Evolutionary conservation across 2,888 invertebrate genomes (phyloP), one percentile per base, ranked within the genome.

Genomic region (Latrodectus elegans): DNA sequence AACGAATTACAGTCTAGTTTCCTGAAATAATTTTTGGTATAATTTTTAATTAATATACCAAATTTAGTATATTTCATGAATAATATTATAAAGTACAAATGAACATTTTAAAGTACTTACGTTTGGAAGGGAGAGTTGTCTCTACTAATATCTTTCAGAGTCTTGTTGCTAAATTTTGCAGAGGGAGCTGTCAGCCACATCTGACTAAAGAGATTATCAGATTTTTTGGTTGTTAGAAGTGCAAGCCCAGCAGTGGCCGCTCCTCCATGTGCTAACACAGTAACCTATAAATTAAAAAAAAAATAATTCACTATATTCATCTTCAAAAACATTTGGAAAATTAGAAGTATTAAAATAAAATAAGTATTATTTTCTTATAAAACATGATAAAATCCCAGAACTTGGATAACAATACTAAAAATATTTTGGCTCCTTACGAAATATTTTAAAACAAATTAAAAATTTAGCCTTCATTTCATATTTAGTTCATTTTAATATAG

Each of bases 1-100:
- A 90, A 93, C 55, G 91, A 91, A 12, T 86, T 67, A 15, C 89
- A 89, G 1, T 86, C 75, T 22, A 89, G 12, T 65, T 89, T 89
- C 67, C 89, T 89, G 22, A 9, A 79, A 60, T 64, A 49, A 60
- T 60, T 60, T 11, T 60, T 60, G 60, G n/a, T n/a, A n/a, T 12
- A 55, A 1, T 55, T 55, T 55, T 10, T 55, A 55, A 55, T 55
- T 55, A 55, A 55, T 55, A 12, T 55, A 10, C 11, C 10, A 1
- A 55, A 55, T 12, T 14, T 12, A 55, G 2, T 1, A 12, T 60
- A 6, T 11, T n/a, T 11, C 11, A 60, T 11, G 6, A 60, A 60
- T 60, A n/a, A 55, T 6, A 14, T 55, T n/a, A 15, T 1, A 60
- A 60, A 60, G 12, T n/a, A 60, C 14, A 60, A 60, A 15, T 60